Evolutionary conservation across 2,113 vertebrate species (phyloP).

Genomic region (Melozone crissalis): DNA sequence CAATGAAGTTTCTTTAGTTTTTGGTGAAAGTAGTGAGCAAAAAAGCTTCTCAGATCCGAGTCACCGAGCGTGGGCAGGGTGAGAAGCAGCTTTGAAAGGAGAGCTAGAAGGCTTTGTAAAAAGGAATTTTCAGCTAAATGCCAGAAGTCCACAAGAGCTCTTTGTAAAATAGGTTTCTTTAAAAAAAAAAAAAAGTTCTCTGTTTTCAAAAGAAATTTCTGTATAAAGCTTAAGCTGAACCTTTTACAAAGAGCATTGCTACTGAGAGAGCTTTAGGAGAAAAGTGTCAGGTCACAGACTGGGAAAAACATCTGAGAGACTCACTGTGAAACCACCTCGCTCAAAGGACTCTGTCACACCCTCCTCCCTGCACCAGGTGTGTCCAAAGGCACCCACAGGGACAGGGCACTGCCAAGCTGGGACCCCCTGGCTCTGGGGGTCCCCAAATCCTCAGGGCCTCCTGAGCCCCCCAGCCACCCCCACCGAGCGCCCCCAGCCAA

Average conservation of each 20-base stretch:
- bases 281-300: not conserved
- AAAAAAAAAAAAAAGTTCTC: not conserved
- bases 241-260: not conserved
- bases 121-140: not conserved
- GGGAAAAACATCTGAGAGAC: not conserved
- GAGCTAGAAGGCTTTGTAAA: not conserved
- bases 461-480: not conserved
- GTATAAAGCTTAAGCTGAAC: conserved; percentile 20
- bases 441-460: not conserved
- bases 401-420: not conserved
- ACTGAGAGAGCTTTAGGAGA: not conserved
- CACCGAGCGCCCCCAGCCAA: not conserved
- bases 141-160: conserved; percentile 23
- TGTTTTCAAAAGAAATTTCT: not conserved
- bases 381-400: not conserved
- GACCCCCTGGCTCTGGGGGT: not conserved
- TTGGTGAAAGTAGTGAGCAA: conserved; percentile 38
- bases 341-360: fast-evolving
- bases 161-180: not conserved
- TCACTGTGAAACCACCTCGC: not conserved
- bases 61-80: not conserved
- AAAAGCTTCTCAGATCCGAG: conserved; percentile 1
- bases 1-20: not conserved
- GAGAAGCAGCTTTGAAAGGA: conserved; percentile 28
- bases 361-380: not conserved